Evolutionary conservation across 2,888 invertebrate genomes (phyloP).

Genomic region (Cheilosia urbana): DNA sequence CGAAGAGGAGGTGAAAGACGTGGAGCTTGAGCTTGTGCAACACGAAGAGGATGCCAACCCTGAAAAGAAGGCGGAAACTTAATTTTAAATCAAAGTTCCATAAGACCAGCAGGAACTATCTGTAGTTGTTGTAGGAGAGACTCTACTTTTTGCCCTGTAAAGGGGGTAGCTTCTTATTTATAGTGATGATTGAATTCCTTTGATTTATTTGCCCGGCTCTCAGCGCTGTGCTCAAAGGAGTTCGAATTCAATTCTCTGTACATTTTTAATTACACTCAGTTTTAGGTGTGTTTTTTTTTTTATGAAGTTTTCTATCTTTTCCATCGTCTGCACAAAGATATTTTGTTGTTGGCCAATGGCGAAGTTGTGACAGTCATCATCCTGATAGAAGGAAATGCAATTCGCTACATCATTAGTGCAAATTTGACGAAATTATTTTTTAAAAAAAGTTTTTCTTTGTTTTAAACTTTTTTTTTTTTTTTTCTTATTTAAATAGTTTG

Average conservation of each 20-base stretch:
- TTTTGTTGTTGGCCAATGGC: constrained; percentile 20
- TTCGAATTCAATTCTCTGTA: constrained; percentile 63
- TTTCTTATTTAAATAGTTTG: constrained; percentile 56
- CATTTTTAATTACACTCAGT: constrained; percentile 62
- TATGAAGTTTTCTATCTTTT: not conserved
- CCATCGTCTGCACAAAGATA: constrained; percentile 21
- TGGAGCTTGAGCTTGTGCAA: constrained; percentile 82
- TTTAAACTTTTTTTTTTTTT: constrained; percentile 23
- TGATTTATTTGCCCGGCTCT: constrained; percentile 51
- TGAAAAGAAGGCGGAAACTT: constrained; percentile 82
- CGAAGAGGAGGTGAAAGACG: constrained; percentile 85
- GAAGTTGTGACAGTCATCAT: not conserved
- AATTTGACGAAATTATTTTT: constrained; percentile 44
- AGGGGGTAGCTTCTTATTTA: constrained; percentile 45
- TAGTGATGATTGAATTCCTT: constrained; percentile 70
- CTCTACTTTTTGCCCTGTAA: constrained; percentile 3
- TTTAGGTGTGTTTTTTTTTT: constrained; percentile 6
- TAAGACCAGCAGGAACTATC: constrained; percentile 19
- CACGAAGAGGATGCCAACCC: constrained; percentile 81
- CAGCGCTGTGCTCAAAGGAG: constrained; percentile 55
- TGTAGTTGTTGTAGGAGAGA: constrained; percentile 9
- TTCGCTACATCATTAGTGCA: constrained; percentile 48
- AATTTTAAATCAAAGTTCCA: constrained; percentile 74
- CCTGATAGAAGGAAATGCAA: constrained; percentile 36
- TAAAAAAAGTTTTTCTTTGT: constrained; percentile 28